Percentiles rank a stretch among this genome's conserved stretches.
Conservation (phyloP, 2,888 invertebrate species). For the Rhimphoctona megacephalus region DNA sequence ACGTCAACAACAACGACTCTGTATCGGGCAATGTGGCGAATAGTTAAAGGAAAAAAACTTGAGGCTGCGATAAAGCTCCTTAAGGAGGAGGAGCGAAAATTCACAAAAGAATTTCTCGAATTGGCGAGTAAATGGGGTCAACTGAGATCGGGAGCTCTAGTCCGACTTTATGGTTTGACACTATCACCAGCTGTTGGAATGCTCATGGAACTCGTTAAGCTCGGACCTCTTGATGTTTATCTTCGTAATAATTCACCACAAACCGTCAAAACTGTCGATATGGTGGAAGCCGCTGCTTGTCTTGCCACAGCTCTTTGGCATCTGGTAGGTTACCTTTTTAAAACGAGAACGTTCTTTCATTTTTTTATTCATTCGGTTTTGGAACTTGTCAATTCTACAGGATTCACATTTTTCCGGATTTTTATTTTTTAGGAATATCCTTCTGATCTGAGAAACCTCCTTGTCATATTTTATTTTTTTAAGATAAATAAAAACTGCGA, state of each 20-base stretch:
- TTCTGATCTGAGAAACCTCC: no score
- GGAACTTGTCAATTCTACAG: no score
- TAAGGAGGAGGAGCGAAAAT: slow-evolving; percentile 87
- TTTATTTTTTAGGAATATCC: no score
- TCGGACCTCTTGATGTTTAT: slow-evolving; percentile 92
- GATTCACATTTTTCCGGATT: slow-evolving; percentile 17
- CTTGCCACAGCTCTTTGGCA: slow-evolving; percentile 95
- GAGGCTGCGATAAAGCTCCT: slow-evolving; percentile 93
- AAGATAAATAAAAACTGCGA: no score
- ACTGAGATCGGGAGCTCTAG: slow-evolving; percentile 91
- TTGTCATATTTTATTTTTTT: no score
- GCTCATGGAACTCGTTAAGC: slow-evolving; percentile 92
- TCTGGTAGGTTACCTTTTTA: slow-evolving; percentile 86
- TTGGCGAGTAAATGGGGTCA: slow-evolving; percentile 92
- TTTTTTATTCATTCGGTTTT: not conserved
- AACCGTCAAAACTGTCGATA: slow-evolving; percentile 88
- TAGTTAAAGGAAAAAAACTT: slow-evolving; percentile 90
- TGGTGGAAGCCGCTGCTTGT: slow-evolving; percentile 93
- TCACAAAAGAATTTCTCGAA: slow-evolving; percentile 90
- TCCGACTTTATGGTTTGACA: slow-evolving; percentile 92
- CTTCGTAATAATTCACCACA: slow-evolving; percentile 84
- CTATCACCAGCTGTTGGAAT: slow-evolving; percentile 92
- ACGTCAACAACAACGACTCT: slow-evolving; percentile 75
- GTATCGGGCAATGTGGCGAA: slow-evolving; percentile 92
- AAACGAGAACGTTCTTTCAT: not conserved